Percentiles rank a stretch among this genome's conserved stretches.
Evolutionary conservation across 2,797 vertebrate species (phyloP).

Genomic region (Sciurus carolinensis): DNA sequence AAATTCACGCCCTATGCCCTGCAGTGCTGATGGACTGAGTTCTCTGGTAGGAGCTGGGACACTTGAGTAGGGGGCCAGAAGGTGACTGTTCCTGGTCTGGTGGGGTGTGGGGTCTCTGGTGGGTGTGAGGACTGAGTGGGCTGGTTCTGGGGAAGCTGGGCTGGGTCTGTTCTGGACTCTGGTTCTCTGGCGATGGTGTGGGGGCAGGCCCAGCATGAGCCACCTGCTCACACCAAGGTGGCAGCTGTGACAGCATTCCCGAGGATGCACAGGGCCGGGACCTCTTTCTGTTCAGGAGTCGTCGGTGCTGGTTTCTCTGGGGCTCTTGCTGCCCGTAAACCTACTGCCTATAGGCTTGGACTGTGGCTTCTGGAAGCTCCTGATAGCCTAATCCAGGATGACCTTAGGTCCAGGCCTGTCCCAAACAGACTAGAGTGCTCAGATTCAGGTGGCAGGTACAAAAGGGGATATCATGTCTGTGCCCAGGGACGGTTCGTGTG

Average conservation of each 20-base stretch:
- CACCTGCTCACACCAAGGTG: neutral
- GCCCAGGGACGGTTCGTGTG: neutral
- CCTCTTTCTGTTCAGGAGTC: neutral
- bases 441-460: neutral
- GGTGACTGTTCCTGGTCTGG: no score
- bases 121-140: no score
- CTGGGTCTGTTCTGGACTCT: no score
- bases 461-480: neutral
- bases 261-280: neutral
- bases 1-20: neutral
- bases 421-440: neutral
- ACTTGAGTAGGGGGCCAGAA: neutral
- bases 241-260: neutral
- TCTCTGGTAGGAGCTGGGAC: neutral
- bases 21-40: neutral
- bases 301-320: neutral
- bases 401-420: neutral
- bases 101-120: no score
- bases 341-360: neutral
- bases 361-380: neutral
- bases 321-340: neutral
- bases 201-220: neutral
- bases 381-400: neutral
- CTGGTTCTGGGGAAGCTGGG: no score
- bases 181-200: neutral